Evolutionary conservation across 2,797 vertebrate genomes (phyloP).

Genomic region (Dendrocincla fuliginosa): DNA sequence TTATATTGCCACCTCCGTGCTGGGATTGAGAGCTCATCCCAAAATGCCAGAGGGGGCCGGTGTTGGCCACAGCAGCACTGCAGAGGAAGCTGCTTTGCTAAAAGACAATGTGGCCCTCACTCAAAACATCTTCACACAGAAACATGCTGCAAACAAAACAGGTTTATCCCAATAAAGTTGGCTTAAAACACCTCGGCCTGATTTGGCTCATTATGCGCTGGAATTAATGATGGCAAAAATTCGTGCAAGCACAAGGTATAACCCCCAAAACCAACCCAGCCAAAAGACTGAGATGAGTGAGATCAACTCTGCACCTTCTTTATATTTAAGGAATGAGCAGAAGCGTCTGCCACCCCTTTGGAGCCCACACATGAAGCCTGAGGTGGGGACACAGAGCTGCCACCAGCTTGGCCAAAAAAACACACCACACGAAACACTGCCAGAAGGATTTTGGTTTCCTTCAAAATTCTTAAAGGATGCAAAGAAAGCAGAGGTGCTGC

Average conservation of each 20-base stretch:
- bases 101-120: fast-evolving
- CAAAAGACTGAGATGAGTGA: neutral
- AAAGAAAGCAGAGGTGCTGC: neutral
- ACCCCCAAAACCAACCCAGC: neutral
- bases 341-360: neutral
- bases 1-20: slow-evolving; percentile 42
- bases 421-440: neutral
- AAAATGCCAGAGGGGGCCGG: neutral
- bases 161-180: neutral
- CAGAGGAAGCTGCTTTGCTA: neutral
- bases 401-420: neutral
- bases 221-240: neutral
- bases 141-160: neutral
- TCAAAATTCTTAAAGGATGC: neutral
- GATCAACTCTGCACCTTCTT: neutral
- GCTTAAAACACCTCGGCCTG: neutral
- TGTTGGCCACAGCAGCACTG: neutral
- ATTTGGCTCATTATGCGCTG: neutral
- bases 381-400: neutral
- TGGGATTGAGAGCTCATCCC: neutral
- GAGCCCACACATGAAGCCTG: neutral
- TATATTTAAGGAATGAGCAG: fast-evolving
- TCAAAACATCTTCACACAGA: neutral
- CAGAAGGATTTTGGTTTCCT: neutral
- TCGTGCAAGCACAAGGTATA: neutral